Percentiles rank a stretch among this genome's conserved stretches.
Conservation (phyloP, 2,113 vertebrate species). For the Gymnarchus niloticus region DNA sequence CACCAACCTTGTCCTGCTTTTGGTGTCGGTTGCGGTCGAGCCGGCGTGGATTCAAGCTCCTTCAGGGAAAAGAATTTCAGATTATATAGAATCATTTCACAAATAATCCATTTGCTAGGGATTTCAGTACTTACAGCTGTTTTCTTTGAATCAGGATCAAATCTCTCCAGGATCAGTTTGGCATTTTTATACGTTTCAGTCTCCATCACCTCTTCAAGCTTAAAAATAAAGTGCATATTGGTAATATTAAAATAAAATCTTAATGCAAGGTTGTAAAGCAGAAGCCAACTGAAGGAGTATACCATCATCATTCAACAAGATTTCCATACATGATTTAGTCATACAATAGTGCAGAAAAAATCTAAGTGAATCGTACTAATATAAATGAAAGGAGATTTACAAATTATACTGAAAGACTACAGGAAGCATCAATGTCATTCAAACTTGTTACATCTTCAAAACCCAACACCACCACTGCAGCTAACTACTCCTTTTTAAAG, state of each 20-base stretch:
- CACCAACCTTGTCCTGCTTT: constrained; percentile 86
- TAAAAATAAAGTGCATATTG: constrained; percentile 25
- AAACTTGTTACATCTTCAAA: neutral
- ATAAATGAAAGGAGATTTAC: neutral
- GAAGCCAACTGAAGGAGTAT: neutral
- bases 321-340: neutral
- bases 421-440: neutral
- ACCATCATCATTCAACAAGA: too few relatives aligned
- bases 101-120: neutral
- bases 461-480: neutral
- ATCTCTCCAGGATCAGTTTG: constrained; percentile 95
- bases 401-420: neutral
- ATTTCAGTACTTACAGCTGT: constrained; percentile 65
- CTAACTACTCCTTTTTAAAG: neutral
- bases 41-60: constrained; percentile 73
- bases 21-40: constrained; percentile 70
- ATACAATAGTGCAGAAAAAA: neutral
- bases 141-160: constrained; percentile 89
- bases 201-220: constrained; percentile 99
- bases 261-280: neutral
- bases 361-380: neutral
- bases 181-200: constrained; percentile 96
- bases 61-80: constrained; percentile 45
- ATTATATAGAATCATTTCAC: neutral
- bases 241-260: neutral